Base-by-base conservation (phyloP, 2,797 vertebrate species). In the Oreochromis mossambicus region DNA sequence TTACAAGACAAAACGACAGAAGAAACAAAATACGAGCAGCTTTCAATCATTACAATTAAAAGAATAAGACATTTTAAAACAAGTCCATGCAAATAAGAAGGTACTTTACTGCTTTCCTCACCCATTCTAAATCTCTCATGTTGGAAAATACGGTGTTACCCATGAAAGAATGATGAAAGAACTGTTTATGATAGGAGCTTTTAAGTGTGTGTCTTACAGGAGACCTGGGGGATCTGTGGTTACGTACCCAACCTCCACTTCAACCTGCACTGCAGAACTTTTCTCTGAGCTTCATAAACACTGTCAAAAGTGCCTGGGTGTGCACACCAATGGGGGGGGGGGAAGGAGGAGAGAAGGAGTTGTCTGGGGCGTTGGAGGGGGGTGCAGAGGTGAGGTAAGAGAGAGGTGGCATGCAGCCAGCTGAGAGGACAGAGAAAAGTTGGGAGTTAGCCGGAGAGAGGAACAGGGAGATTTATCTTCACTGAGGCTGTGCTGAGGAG, bases 261-360 rank as follows among this genome's bases (percentile, higher is more conserved):
- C 91, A 92, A 92, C 90, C 96, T 96, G 96, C 96, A 97, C 93
- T 97, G 96, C 96, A 97, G 96, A 96, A 96, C 94, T 96, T 95
- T 94, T 93, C 88, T 92, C 86, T 92, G 92, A 93, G 95, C 94
- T 93, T 93, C 90, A 93, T 87, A 90, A 94, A 92, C 90, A 91
- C 92, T 82, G 88, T 92, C 88, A 94, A 95, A 95, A 96, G 93
- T 95, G 95, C 92, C 89, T 93, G 91, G 90, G 93, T 94, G 91
- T 95, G 95, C 95, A 95, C 91, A 92, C 91, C 55, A 63, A 43
- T 46, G 48, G 75, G 24, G 24, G 24, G 3, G 54, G 52, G 21
- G 52, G 2, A 21, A 54, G 21, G 52, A 54, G 12, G 12, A 26
- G 52, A 66, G 86, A 48, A 87, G 85, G 87, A 82, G 87, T 32